phyloP scores from a whole-genome alignment of 2,888 invertebrate genomes.

The Drosophila fulvimacula region DNA sequence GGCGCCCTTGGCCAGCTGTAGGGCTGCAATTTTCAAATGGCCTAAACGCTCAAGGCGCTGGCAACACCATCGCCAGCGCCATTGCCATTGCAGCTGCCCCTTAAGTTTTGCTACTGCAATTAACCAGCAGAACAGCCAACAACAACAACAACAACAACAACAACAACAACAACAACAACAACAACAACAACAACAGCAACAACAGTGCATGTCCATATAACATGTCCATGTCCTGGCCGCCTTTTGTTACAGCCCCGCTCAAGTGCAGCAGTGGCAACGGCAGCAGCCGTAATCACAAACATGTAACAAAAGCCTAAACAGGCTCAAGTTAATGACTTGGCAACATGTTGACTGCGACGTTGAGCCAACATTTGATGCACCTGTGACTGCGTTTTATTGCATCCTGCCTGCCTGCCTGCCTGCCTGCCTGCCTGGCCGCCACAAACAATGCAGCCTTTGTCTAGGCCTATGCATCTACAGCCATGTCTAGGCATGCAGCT shows the following conservation, averaged over 20 bases:
- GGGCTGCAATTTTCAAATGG: conserved; percentile 76
- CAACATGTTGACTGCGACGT: conserved; percentile 72
- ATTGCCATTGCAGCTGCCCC: conserved; percentile 44
- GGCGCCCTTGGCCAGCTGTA: conserved; percentile 34
- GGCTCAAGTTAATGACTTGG: conserved; percentile 80
- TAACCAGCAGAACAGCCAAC: conserved; percentile 53
- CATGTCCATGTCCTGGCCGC: conserved; percentile 65
- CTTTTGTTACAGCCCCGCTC: conserved; percentile 43
- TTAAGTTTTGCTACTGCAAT: conserved; percentile 56
- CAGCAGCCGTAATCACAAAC: conserved; percentile 65
- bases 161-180: conserved; percentile 4
- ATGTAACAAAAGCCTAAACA: conserved; percentile 77
- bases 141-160: neutral
- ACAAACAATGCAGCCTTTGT: conserved; percentile 65
- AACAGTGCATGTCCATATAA: conserved; percentile 58
- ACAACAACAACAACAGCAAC: conserved; percentile 39
- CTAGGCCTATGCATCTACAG: conserved; percentile 41
- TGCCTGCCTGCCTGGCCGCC: conserved; percentile 58
- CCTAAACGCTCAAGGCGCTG: conserved; percentile 74
- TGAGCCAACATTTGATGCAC: conserved; percentile 64
- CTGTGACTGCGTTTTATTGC: conserved; percentile 76
- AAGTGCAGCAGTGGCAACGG: conserved; percentile 5
- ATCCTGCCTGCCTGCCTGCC: conserved; percentile 60
- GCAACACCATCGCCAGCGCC: conserved; percentile 32
- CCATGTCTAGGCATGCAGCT: conserved; percentile 52